Evolutionary conservation across 1,140 invertebrate species (phyloP).

Genomic region (Meloidogyne chitwoodi): DNA sequence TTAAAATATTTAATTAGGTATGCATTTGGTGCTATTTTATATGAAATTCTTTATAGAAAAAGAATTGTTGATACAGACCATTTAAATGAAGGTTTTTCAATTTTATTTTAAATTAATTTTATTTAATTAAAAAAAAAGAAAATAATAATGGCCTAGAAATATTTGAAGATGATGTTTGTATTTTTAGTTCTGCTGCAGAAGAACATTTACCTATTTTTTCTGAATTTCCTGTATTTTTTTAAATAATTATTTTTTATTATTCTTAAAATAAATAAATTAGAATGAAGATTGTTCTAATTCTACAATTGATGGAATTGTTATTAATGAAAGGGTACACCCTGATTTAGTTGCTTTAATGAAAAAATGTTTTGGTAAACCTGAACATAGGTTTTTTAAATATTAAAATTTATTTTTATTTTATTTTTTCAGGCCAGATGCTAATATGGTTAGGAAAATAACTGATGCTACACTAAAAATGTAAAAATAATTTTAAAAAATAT

Average conservation of each 20-base stretch:
- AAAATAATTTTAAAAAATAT: not conserved
- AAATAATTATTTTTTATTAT: too few species aligned
- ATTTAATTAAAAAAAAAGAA: not conserved
- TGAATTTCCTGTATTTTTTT: slow-evolving; percentile 24
- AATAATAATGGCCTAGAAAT: slow-evolving; percentile 2
- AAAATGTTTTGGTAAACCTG: slow-evolving; percentile 29
- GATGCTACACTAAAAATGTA: slow-evolving; percentile 51
- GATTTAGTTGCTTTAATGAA: slow-evolving; percentile 43
- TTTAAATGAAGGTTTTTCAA: slow-evolving; percentile 26
- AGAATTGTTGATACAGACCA: slow-evolving; percentile 39
- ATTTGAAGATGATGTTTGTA: slow-evolving; percentile 42
- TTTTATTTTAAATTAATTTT: not conserved
- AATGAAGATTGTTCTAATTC: slow-evolving; percentile 9
- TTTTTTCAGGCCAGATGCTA: slow-evolving; percentile 6
- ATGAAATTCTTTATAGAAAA: slow-evolving; percentile 38
- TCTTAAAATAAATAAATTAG: not conserved
- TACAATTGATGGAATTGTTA: not conserved
- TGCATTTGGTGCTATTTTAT: slow-evolving; percentile 43
- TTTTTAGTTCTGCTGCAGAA: slow-evolving; percentile 43
- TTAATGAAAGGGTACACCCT: slow-evolving; percentile 35
- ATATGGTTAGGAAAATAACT: slow-evolving; percentile 40
- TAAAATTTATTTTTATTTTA: not conserved
- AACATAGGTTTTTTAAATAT: not conserved
- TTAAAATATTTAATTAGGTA: not conserved
- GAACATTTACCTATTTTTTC: slow-evolving; percentile 42